Conservation (phyloP, 2,797 vertebrate species). For the Clarias laeviceps region DNA sequence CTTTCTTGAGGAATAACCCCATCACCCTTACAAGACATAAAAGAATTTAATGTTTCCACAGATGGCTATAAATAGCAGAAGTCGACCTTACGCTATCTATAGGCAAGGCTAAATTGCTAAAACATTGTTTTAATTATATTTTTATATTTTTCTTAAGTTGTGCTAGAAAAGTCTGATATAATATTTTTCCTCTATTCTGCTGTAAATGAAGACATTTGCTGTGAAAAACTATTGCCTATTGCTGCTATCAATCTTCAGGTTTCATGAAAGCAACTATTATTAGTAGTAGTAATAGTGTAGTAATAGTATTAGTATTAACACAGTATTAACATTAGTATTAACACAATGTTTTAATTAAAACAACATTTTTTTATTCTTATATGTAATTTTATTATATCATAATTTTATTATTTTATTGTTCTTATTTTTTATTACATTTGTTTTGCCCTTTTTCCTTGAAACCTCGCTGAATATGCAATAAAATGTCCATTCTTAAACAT, state of each 20-base stretch:
- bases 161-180: neutral
- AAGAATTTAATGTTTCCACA: slow-evolving; percentile 26
- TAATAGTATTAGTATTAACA: neutral
- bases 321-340: too few species aligned
- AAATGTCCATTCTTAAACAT: neutral
- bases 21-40: slow-evolving; percentile 9
- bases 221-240: neutral
- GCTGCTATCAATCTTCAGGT: too few species aligned
- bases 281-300: too few species aligned
- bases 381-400: neutral
- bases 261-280: neutral
- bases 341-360: too few species aligned
- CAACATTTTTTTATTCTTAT: neutral
- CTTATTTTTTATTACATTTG: neutral
- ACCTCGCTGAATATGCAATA: neutral
- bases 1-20: slow-evolving; percentile 39
- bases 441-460: neutral
- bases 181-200: neutral
- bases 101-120: neutral
- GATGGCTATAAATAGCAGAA: slow-evolving; percentile 3
- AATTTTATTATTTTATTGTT: neutral
- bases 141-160: neutral
- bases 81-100: neutral
- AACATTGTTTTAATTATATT: neutral
- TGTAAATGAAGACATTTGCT: neutral